A percentile compares a stretch with the other conserved stretches of the same genome.
These are phyloP conservation scores for Vanessa tameamea DNA, from an alignment of 1,140 invertebrate species.

Conservation along the genomic window DNA sequence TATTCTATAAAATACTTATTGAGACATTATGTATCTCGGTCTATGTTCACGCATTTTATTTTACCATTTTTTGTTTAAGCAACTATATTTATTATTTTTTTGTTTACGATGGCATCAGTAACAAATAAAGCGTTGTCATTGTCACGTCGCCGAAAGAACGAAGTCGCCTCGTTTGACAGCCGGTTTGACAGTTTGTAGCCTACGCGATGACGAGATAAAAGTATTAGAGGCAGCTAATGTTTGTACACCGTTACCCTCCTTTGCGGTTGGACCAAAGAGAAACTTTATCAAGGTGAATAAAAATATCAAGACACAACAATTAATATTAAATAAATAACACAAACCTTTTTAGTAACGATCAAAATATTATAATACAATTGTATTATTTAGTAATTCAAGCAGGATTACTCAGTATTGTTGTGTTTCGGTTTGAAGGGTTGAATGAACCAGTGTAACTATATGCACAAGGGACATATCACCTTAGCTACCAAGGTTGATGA, in stretches of 20 bases:
- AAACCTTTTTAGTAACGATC: not conserved
- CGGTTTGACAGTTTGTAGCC: constrained; percentile 50
- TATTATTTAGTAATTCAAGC: not conserved
- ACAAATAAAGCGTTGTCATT: constrained; percentile 49
- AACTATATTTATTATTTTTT: constrained; percentile 15
- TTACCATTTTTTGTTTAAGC: too few relatives aligned
- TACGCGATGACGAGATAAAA: constrained; percentile 58
- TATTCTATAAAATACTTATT: not conserved
- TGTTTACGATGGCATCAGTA: constrained; percentile 39
- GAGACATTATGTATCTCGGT: not conserved
- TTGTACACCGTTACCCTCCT: constrained; percentile 45
- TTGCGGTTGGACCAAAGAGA: not conserved
- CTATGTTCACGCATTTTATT: too few relatives aligned
- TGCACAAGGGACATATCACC: too few relatives aligned
- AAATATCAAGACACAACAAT: not conserved
- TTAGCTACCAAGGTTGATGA: too few relatives aligned
- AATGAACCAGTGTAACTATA: too few relatives aligned
- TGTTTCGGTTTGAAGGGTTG: too few relatives aligned
- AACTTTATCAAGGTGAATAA: not conserved
- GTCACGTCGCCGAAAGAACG: constrained; percentile 32
- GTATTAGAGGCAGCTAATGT: constrained; percentile 41
- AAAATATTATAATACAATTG: too few relatives aligned
- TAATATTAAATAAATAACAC: not conserved
- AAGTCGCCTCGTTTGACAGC: constrained; percentile 45
- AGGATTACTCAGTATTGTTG: too few relatives aligned